A percentile compares a stretch with the other conserved stretches of the same genome.
phyloP scores from a whole-genome alignment of 37 sponge, comb jelly and placozoan species.

The Agelas oroides region DNA sequence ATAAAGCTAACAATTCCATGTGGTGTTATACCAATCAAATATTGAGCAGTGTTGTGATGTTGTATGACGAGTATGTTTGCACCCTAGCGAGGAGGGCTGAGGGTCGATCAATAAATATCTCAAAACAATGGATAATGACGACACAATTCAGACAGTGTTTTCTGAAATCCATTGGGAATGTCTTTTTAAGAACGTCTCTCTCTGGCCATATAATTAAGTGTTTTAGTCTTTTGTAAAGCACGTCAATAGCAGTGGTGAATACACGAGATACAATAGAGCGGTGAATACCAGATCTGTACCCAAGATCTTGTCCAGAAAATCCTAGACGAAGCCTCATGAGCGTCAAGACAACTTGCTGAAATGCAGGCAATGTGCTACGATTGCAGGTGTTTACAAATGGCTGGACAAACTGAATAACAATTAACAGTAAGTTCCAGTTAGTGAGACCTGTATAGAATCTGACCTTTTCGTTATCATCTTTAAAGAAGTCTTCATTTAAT shows the following conservation, averaged over 20 bases:
- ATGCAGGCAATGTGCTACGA: no score
- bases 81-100: slow-evolving; percentile 53
- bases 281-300: slow-evolving; percentile 53
- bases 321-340: no score
- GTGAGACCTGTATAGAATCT: slow-evolving; percentile 30
- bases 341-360: no score
- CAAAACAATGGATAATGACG: slow-evolving; percentile 56
- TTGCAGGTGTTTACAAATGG: no score
- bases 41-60: slow-evolving; percentile 61
- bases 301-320: slow-evolving; percentile 24
- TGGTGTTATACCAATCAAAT: slow-evolving; percentile 63
- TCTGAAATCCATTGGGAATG: slow-evolving; percentile 45
- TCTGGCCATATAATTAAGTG: slow-evolving; percentile 63
- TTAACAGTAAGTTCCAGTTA: no score
- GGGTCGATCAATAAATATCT: slow-evolving; percentile 67
- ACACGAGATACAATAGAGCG: slow-evolving; percentile 37
- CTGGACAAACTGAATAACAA: no score
- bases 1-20: slow-evolving; percentile 53
- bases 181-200: slow-evolving; percentile 40
- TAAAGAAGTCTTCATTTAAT: no score
- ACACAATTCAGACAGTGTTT: slow-evolving; percentile 48
- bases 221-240: slow-evolving; percentile 16
- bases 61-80: slow-evolving; percentile 55
- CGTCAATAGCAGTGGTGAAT: slow-evolving; percentile 5
- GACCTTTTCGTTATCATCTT: slow-evolving; percentile 32